Percentiles rank a stretch among this genome's conserved stretches.
These are phyloP conservation scores for Chrysemys picta DNA, from an alignment of 2,113 vertebrate species.

Conservation along the genomic window DNA sequence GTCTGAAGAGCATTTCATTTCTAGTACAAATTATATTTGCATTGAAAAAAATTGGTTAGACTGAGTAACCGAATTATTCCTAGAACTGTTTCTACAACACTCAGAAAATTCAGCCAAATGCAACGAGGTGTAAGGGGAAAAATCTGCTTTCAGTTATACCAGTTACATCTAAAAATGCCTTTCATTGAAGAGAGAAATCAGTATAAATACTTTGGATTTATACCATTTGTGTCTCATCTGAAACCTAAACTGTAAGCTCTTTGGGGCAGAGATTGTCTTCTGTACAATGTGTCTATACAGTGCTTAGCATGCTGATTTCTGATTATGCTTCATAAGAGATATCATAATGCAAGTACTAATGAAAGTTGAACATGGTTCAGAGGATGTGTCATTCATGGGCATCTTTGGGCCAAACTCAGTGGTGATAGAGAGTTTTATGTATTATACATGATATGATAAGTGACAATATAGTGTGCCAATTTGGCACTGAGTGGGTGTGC, in stretches of 20 bases:
- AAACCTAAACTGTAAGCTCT: background rate
- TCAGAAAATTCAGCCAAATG: constrained; percentile 7
- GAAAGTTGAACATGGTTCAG: background rate
- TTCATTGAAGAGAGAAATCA: background rate
- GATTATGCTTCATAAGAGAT: background rate
- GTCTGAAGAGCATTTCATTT: constrained; percentile 14
- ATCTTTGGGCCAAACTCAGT: background rate
- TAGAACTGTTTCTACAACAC: background rate
- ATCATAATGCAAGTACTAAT: background rate
- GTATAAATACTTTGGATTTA: background rate
- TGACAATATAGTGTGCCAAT: background rate
- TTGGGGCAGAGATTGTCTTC: background rate
- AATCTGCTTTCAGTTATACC: background rate
- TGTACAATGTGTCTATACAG: background rate
- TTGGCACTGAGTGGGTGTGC: background rate
- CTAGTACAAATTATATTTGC: background rate
- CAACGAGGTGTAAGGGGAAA: background rate
- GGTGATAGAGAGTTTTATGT: background rate
- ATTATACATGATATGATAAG: background rate
- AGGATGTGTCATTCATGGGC: background rate
- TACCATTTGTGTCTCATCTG: background rate
- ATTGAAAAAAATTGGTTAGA: constrained; percentile 5
- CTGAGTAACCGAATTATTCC: background rate
- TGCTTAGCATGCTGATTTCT: background rate
- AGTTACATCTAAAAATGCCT: background rate